Conservation (phyloP, 92 coral and sea anemone genomes). For the Phenganax stokvisi region DNA sequence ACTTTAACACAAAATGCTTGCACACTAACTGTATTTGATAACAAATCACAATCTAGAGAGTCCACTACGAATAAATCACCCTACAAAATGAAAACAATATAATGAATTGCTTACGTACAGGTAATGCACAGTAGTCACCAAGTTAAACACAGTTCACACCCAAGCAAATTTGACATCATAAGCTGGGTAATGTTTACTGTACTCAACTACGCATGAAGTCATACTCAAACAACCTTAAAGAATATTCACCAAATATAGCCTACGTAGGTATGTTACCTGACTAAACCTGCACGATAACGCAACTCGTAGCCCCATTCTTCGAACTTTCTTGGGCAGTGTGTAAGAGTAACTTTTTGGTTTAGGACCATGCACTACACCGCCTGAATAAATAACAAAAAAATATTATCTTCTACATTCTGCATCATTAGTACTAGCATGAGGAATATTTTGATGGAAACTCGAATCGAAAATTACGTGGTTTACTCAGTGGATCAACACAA, state of each 20-base stretch:
- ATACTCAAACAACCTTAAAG: no score
- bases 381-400: slow-evolving; percentile 31
- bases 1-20: not conserved
- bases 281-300: slow-evolving; percentile 91
- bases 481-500: no score
- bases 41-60: slow-evolving; percentile 52
- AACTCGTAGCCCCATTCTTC: slow-evolving; percentile 95
- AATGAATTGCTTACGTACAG: no score
- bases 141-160: no score
- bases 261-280: slow-evolving; percentile 50
- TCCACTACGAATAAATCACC: slow-evolving; percentile 91
- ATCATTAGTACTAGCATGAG: no score
- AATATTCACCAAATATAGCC: no score
- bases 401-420: not conserved
- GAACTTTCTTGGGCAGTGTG: slow-evolving; percentile 84
- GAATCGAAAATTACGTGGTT: no score
- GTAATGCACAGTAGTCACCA: no score
- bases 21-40: slow-evolving; percentile 27
- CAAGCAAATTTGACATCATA: no score
- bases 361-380: slow-evolving; percentile 98
- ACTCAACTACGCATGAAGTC: no score
- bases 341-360: slow-evolving; percentile 86
- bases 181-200: no score
- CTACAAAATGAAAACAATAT: slow-evolving; percentile 33
- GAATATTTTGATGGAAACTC: no score